Evolutionary conservation across 2,797 vertebrate genomes (phyloP).

Genomic region (Syncerus caffer): DNA sequence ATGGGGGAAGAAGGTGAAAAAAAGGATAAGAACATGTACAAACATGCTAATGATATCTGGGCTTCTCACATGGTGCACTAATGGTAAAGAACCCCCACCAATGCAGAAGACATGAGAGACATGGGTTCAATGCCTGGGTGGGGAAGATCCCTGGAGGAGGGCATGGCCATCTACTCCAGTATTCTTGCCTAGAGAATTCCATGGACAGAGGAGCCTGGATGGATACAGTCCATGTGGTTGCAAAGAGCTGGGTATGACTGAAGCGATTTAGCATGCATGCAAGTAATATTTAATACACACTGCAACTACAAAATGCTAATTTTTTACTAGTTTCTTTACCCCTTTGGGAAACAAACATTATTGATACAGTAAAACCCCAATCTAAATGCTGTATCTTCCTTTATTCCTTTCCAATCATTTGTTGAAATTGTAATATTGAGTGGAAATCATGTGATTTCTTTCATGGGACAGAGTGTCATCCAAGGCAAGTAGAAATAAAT

Average conservation of each 20-base stretch:
- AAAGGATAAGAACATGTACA: not conserved
- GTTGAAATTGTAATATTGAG: not conserved
- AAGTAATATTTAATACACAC: not conserved
- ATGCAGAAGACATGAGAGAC: not conserved
- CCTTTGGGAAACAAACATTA: constrained; percentile 4
- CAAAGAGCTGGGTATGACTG: not conserved
- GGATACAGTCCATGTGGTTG: not conserved
- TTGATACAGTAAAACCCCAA: not conserved
- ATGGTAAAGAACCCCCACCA: not conserved
- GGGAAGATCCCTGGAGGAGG: not conserved
- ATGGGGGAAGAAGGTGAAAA: not conserved
- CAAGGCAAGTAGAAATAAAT: not conserved
- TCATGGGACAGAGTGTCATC: not conserved
- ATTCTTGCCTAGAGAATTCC: not conserved
- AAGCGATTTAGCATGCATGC: not conserved
- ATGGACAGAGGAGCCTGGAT: not conserved
- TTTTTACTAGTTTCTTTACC: not conserved
- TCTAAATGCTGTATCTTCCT: not conserved
- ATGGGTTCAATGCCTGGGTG: not conserved
- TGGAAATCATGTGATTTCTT: not conserved
- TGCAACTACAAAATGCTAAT: not conserved
- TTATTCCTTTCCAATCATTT: not conserved
- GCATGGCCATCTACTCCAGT: not conserved
- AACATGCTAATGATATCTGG: not conserved
- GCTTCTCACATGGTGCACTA: not conserved